These are phyloP conservation scores for Rostratula benghalensis DNA, from an alignment of 2,113 vertebrate species.

Conservation along the genomic window DNA sequence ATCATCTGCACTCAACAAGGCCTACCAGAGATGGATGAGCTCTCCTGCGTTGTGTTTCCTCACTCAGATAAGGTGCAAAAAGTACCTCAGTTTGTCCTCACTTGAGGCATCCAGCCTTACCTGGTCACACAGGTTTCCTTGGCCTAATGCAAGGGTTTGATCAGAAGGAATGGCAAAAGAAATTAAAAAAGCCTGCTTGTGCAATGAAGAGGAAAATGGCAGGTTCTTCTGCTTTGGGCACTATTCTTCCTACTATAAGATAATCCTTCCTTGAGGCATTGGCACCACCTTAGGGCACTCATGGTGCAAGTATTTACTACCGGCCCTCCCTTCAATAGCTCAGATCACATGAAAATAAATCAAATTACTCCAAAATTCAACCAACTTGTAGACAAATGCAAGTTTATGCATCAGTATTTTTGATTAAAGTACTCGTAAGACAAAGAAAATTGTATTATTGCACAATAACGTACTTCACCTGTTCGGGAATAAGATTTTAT, in stretches of 20 bases:
- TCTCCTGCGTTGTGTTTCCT: not conserved
- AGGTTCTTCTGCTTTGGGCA: slow-evolving; percentile 42
- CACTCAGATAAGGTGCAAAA: not conserved
- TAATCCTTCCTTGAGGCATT: not conserved
- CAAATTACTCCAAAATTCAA: not conserved
- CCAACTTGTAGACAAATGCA: not conserved
- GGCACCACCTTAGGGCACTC: slow-evolving; percentile 22
- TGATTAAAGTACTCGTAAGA: not conserved
- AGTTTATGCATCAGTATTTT: not conserved
- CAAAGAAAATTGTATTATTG: not conserved
- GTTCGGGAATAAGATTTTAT: not conserved
- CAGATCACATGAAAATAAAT: not conserved
- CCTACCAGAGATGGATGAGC: not conserved
- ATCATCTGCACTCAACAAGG: not conserved
- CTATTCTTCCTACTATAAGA: not conserved
- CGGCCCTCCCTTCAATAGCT: not conserved
- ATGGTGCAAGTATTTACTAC: not conserved
- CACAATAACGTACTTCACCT: not conserved
- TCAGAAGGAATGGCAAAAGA: not conserved
- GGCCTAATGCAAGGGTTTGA: not conserved
- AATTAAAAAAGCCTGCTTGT: not conserved
- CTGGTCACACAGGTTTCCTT: not conserved
- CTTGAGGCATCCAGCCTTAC: not conserved
- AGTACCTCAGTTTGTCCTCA: not conserved
- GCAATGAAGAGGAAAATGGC: not conserved